Base-by-base conservation (phyloP, 2,797 vertebrate species). In the Hipposideros larvatus region DNA sequence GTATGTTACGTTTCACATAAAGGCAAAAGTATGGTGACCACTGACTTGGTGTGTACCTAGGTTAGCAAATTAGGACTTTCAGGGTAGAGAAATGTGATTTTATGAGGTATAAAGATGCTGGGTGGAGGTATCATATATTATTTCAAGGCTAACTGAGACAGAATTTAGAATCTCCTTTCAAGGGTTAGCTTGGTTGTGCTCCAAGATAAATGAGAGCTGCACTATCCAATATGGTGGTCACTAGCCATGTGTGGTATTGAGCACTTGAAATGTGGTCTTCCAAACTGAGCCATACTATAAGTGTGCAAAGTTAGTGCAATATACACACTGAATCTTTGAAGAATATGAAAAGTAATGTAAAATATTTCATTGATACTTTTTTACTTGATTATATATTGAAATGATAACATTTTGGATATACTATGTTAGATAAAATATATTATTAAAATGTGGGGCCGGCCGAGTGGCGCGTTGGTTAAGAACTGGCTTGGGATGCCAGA, bases 381-480 rank as follows among this genome's bases (percentile, higher is more conserved):
- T 77, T 77, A 43, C 11, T 77, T 87, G 41, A 77, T 41, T 75
- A 57, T 10, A 41, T 65, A 16, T 51, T 78, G 37, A 90, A 75
- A 26, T 63, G 26, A 46, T 63, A 46, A 83, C 57, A 73, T 77
- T 90, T 74, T 83, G 0, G 24, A 74, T 73, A 48, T 55, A 65
- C 19, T 59, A 46, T 37, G 3, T 46, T 93, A 79, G 92, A 90
- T 87, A 79, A 93, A 93, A 84, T 65, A 70, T 11, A 34, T 66
- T 0, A 78, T 87, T 71, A 79, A 87, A 93, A 87, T 34, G 34
- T 34, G 34, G 34, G 34, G 34, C 34, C 34, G 34, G 34, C 34
- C 3, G 34, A 34, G 34, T 34, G 34, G 34, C 34, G 3, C 34
- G 34, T 34, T 34, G 34, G 34, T 34, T 34, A 34, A 34, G 34